Conservation (phyloP, 2,888 invertebrate species). For the Selenia dentaria region DNA sequence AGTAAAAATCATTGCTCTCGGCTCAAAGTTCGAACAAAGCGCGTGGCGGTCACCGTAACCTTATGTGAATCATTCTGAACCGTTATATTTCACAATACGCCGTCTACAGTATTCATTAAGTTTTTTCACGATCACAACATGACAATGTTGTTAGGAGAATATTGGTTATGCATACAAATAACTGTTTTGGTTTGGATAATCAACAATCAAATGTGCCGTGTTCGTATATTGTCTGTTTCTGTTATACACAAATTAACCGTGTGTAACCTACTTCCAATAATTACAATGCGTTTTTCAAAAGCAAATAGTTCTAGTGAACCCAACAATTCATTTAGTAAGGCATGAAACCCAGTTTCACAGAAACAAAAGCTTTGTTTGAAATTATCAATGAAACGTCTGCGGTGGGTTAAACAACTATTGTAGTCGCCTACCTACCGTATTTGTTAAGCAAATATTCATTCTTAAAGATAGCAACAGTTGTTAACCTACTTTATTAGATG, state of each 20-base stretch:
- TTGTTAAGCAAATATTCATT: background rate
- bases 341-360: constrained; percentile 14
- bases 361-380: constrained; percentile 16
- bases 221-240: constrained; percentile 9
- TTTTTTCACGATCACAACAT: constrained; percentile 25
- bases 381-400: constrained; percentile 16
- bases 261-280: constrained; percentile 18
- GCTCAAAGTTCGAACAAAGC: constrained; percentile 25
- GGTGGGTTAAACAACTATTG: constrained; percentile 9
- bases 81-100: constrained; percentile 37
- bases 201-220: constrained; percentile 13
- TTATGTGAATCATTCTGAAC: constrained; percentile 32
- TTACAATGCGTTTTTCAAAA: constrained; percentile 5
- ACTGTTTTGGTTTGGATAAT: constrained; percentile 22
- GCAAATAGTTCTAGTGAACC: constrained; percentile 12
- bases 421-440: constrained; percentile 1
- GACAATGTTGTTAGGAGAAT: constrained; percentile 9
- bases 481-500: constrained; percentile 12
- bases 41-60: constrained; percentile 25
- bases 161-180: constrained; percentile 22
- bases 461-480: constrained; percentile 8
- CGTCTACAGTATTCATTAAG: constrained; percentile 26
- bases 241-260: constrained; percentile 10
- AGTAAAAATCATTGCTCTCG: constrained; percentile 15
- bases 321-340: constrained; percentile 6